phyloP scores from a whole-genome alignment of 2,113 vertebrate genomes.

The Anoura caudifer region DNA sequence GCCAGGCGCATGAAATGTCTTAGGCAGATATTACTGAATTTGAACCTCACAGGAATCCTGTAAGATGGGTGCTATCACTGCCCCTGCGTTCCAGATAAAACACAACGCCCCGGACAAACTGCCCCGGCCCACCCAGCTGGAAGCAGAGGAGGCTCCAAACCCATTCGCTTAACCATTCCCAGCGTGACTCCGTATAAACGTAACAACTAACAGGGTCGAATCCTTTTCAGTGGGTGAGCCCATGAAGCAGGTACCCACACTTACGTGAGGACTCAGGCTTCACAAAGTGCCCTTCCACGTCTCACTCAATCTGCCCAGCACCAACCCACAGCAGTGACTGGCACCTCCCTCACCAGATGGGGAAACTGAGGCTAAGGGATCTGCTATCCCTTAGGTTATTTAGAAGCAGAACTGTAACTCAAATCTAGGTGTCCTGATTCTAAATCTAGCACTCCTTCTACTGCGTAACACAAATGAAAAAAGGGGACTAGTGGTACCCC shows the following conservation, averaged over 20 bases:
- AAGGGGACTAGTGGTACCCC: accelerated
- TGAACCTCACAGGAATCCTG: neutral
- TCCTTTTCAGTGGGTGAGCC: no score
- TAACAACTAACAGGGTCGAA: accelerated
- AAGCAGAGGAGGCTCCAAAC: neutral
- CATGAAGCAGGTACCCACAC: neutral
- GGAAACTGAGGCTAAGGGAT: neutral
- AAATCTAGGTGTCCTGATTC: neutral
- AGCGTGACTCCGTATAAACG: neutral
- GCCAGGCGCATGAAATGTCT: neutral
- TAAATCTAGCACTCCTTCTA: neutral
- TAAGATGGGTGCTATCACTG: neutral
- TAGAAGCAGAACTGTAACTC: neutral
- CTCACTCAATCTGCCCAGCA: neutral
- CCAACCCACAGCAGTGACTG: accelerated
- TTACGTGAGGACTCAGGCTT: neutral
- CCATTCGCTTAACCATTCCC: neutral
- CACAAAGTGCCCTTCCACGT: neutral
- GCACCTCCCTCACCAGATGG: accelerated
- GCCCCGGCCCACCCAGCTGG: neutral
- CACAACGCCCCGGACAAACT: neutral
- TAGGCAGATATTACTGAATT: neutral
- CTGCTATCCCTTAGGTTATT: neutral
- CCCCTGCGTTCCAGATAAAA: neutral
- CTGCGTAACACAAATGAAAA: neutral